Evolutionary conservation across 2,113 vertebrate genomes (phyloP).

Genomic region (Trematomus loennbergii): DNA sequence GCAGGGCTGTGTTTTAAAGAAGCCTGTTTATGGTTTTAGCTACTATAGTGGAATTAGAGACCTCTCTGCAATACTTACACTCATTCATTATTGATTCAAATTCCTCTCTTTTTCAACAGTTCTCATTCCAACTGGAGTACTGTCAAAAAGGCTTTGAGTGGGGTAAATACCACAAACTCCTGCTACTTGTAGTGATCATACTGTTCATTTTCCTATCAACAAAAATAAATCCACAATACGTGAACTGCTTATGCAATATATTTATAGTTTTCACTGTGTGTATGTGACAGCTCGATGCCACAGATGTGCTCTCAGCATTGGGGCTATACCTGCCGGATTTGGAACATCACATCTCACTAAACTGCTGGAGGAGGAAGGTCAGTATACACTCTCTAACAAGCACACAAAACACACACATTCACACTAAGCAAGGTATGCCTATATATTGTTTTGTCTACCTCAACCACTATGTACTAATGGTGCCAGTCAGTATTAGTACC

Average conservation of each 20-base stretch:
- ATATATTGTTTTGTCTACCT: too few relatives aligned
- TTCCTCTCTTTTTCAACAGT: constrained; percentile 23
- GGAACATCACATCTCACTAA: constrained; percentile 89
- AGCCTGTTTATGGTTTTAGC: background rate
- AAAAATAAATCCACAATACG: background rate
- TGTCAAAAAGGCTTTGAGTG: constrained; percentile 85
- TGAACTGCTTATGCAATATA: background rate
- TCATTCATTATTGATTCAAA: background rate
- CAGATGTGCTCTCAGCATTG: constrained; percentile 87
- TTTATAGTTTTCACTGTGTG: constrained; percentile 16
- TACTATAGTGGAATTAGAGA: background rate
- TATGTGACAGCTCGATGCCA: constrained; percentile 86
- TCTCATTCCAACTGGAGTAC: constrained; percentile 84
- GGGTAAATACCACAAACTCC: constrained; percentile 79
- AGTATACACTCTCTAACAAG: constrained; percentile 8
- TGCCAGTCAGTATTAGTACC: background rate
- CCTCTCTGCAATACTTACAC: background rate
- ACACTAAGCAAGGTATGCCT: too few relatives aligned
- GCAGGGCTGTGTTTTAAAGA: too few relatives aligned
- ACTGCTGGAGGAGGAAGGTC: constrained; percentile 91
- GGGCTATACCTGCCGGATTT: constrained; percentile 92
- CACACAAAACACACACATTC: too few relatives aligned
- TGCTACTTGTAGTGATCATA: background rate
- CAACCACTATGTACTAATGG: too few relatives aligned
- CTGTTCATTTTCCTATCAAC: background rate